These are phyloP conservation scores for Papilio glaucus DNA, from an alignment of 1,140 invertebrate species.

Conservation along the genomic window DNA sequence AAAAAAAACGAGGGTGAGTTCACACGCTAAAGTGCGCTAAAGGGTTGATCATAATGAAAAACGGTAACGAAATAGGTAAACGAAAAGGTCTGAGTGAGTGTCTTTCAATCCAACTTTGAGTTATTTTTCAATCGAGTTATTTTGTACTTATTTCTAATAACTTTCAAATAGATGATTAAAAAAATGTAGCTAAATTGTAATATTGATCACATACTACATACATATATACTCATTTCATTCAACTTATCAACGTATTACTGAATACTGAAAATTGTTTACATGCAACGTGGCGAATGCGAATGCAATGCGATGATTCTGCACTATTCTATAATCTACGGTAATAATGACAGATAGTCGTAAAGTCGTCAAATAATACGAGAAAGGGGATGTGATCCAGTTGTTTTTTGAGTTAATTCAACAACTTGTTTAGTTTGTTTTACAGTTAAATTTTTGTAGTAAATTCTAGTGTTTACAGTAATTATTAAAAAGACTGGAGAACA, in stretches of 20 bases:
- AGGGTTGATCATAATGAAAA: no score
- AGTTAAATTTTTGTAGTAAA: constrained; percentile 28
- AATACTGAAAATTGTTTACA: neutral
- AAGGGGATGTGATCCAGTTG: constrained; percentile 60
- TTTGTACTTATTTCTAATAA: no score
- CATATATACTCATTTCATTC: neutral
- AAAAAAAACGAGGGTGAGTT: no score
- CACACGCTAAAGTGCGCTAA: no score
- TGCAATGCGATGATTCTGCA: constrained; percentile 34
- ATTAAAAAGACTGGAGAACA: neutral
- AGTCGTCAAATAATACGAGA: constrained; percentile 52
- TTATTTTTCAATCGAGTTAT: no score
- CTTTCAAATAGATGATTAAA: no score
- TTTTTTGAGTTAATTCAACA: constrained; percentile 40
- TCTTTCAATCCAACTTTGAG: no score
- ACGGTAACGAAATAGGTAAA: no score
- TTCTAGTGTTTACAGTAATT: neutral
- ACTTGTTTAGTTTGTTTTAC: constrained; percentile 25
- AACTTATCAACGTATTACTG: no score
- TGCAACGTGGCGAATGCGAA: constrained; percentile 28
- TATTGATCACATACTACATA: neutral
- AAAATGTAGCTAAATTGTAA: neutral
- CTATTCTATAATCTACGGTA: constrained; percentile 38
- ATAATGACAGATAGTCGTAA: constrained; percentile 32
- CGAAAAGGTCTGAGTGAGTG: no score